phyloP scores from a whole-genome alignment of 64 coral and sea anemone genomes.

The Orbicella faveolata region DNA sequence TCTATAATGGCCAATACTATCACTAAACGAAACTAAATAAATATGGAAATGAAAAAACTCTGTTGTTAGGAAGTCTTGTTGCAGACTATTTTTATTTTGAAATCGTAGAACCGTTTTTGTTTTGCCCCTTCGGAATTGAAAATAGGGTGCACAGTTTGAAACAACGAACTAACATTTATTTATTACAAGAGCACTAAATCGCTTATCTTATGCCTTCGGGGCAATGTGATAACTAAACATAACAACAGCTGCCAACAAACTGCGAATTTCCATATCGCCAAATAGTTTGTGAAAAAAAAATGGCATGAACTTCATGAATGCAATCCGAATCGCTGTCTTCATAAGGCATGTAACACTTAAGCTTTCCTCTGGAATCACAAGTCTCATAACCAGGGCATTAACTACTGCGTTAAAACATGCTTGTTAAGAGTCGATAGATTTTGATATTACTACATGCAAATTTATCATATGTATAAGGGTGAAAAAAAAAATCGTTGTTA shows the following conservation, averaged over 20 bases:
- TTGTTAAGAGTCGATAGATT: background rate
- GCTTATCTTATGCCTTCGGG: background rate
- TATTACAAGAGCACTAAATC: background rate
- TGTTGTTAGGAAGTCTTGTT: no score
- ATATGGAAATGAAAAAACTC: background rate
- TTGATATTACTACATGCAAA: background rate
- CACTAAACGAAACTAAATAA: background rate
- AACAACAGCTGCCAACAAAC: background rate
- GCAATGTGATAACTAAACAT: background rate
- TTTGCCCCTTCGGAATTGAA: no score
- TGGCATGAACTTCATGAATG: background rate
- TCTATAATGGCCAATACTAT: background rate
- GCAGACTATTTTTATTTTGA: no score
- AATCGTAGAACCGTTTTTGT: no score
- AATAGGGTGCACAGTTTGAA: no score
- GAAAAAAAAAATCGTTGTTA: background rate
- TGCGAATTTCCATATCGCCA: background rate
- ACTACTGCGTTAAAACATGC: no score
- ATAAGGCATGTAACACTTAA: no score
- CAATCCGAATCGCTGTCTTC: no score
- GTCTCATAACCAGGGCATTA: no score
- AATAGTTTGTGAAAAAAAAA: background rate
- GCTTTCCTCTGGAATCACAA: no score
- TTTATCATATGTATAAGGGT: background rate
- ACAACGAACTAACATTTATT: no score